phyloP scores from a whole-genome alignment of 64 coral and sea anemone species.

The Montipora efflorescens region DNA sequence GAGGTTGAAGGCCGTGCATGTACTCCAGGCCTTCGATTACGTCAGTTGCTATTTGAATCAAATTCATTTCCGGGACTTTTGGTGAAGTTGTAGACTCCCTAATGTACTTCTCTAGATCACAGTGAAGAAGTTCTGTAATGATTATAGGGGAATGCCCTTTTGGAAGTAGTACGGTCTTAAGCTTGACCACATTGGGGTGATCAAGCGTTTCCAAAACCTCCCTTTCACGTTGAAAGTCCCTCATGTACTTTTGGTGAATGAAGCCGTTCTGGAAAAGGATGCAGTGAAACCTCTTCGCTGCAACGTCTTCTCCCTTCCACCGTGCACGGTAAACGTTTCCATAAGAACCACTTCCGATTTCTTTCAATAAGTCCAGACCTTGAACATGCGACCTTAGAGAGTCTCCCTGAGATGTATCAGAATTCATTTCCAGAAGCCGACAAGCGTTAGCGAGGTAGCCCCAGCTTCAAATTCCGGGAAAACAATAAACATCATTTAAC shows the following conservation, averaged over 20 bases:
- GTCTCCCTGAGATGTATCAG: neutral
- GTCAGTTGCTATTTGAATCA: slow-evolving; percentile 71
- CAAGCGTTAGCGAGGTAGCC: neutral
- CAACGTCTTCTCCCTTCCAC: slow-evolving; percentile 73
- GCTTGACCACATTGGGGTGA: slow-evolving; percentile 83
- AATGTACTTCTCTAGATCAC: slow-evolving; percentile 79
- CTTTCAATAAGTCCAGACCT: neutral
- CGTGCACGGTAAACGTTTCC: slow-evolving; percentile 79
- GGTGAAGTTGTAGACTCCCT: slow-evolving; percentile 57
- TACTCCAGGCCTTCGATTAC: slow-evolving; percentile 83
- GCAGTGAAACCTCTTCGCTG: slow-evolving; percentile 76
- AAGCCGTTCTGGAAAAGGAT: slow-evolving; percentile 68
- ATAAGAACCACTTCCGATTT: slow-evolving; percentile 86
- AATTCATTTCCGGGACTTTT: slow-evolving; percentile 50
- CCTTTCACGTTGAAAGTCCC: slow-evolving; percentile 77
- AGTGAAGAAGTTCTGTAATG: slow-evolving; percentile 78
- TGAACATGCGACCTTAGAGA: slow-evolving; percentile 26
- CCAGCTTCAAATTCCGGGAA: neutral
- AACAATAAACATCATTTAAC: neutral
- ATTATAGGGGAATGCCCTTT: slow-evolving; percentile 70
- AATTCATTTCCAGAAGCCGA: neutral
- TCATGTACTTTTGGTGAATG: neutral
- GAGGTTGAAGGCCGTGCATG: slow-evolving; percentile 60
- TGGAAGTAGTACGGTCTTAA: slow-evolving; percentile 80
- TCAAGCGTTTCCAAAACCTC: slow-evolving; percentile 60